A percentile compares a stretch with the other conserved stretches of the same genome.
phyloP scores from a whole-genome alignment of 2,888 invertebrate genomes.

The Drosophila prostipennis region DNA sequence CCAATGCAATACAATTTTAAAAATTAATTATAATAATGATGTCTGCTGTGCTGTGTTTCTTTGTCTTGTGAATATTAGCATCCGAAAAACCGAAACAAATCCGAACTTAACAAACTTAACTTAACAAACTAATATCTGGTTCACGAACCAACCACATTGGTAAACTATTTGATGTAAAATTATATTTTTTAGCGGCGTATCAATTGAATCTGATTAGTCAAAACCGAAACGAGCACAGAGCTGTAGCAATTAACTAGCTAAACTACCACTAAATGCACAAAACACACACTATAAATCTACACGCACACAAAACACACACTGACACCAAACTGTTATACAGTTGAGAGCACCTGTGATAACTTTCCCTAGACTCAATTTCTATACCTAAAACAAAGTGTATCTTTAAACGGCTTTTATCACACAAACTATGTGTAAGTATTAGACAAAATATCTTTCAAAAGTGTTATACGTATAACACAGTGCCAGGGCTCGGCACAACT shows the following conservation, averaged over 20 bases:
- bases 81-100: slow-evolving; percentile 11
- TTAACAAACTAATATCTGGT: slow-evolving; percentile 27
- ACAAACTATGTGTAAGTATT: slow-evolving; percentile 48
- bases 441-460: slow-evolving; percentile 10
- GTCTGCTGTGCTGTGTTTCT: slow-evolving; percentile 35
- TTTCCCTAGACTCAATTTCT: slow-evolving; percentile 25
- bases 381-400: slow-evolving; percentile 19
- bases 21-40: neutral
- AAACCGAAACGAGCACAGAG: slow-evolving; percentile 27
- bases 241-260: slow-evolving; percentile 37
- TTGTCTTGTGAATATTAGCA: slow-evolving; percentile 25
- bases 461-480: slow-evolving; percentile 9
- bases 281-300: slow-evolving; percentile 20
- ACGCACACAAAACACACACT: slow-evolving; percentile 19
- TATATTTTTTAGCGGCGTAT: slow-evolving; percentile 72
- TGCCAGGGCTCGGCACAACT: slow-evolving; percentile 13
- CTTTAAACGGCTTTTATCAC: slow-evolving; percentile 28
- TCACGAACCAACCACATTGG: slow-evolving; percentile 34
- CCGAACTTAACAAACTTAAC: slow-evolving; percentile 1
- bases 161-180: slow-evolving; percentile 45
- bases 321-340: slow-evolving; percentile 33
- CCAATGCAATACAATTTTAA: slow-evolving; percentile 46
- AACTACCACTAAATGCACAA: slow-evolving; percentile 41
- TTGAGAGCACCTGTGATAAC: slow-evolving; percentile 46
- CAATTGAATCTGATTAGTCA: slow-evolving; percentile 66